Conservation (phyloP, 2,797 vertebrate species). For the Acridotheres tristis region DNA sequence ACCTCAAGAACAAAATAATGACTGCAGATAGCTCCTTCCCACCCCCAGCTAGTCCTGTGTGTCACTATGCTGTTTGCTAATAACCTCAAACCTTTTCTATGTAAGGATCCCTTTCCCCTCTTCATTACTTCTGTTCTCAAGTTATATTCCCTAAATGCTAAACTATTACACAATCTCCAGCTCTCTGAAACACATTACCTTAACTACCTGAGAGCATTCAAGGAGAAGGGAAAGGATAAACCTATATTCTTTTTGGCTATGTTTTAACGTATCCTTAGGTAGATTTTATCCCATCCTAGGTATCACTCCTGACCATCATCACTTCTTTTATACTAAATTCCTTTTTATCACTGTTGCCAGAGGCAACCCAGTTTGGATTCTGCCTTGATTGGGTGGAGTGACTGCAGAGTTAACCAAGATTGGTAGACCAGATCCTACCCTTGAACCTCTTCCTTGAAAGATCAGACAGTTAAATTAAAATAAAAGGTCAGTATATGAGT, state of each 20-base stretch:
- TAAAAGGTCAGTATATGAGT: not conserved
- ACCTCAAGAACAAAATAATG: not conserved
- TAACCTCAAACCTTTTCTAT: not conserved
- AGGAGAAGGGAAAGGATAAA: not conserved
- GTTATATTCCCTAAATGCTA: not conserved
- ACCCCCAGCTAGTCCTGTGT: not conserved
- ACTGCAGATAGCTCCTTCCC: not conserved
- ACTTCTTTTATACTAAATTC: not conserved
- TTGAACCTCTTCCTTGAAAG: not conserved
- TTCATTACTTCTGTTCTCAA: not conserved
- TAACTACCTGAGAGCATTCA: not conserved
- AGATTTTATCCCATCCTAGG: not conserved
- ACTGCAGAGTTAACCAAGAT: not conserved
- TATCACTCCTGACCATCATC: not conserved
- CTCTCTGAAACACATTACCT: not conserved
- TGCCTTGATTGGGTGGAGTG: not conserved
- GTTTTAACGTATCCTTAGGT: not conserved
- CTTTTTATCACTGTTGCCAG: not conserved
- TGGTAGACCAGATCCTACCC: not conserved
- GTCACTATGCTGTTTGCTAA: not conserved
- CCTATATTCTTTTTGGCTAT: not conserved
- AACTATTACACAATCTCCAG: not conserved
- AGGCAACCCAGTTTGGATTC: not conserved
- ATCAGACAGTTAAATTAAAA: conserved; percentile 9
- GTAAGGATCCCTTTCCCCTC: not conserved